These are phyloP conservation scores for Hyposmocoma kahamanoa DNA, from an alignment of 1,140 invertebrate species.

Conservation along the genomic window DNA sequence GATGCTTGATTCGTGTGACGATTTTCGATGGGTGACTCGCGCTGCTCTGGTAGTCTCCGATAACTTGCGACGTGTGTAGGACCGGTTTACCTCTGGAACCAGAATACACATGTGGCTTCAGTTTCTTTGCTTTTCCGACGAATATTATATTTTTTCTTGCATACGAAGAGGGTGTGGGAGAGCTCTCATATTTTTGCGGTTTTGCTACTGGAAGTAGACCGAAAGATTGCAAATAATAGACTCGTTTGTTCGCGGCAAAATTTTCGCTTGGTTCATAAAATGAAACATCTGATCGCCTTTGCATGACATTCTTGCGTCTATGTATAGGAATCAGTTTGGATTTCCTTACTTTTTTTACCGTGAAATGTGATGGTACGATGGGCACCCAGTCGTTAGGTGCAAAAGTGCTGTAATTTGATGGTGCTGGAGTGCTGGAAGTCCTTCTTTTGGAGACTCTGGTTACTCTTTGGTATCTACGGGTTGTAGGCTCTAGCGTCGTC, in stretches of 20 bases:
- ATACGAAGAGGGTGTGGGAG: conserved; percentile 22
- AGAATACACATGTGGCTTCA: conserved; percentile 31
- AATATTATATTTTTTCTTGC: conserved; percentile 43
- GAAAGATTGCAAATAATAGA: conserved; percentile 43
- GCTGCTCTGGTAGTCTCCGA: conserved; percentile 36
- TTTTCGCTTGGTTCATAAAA: neutral
- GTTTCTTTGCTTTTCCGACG: conserved; percentile 43
- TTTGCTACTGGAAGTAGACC: conserved; percentile 40
- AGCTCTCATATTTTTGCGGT: neutral
- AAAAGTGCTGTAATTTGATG: conserved; percentile 23
- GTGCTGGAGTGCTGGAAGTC: conserved; percentile 26
- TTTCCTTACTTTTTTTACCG: conserved; percentile 19
- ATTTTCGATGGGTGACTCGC: conserved; percentile 33
- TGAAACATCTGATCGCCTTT: conserved; percentile 38
- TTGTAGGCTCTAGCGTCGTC: conserved; percentile 18
- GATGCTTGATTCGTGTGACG: conserved; percentile 75
- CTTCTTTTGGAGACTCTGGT: conserved; percentile 37
- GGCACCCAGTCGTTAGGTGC: conserved; percentile 54
- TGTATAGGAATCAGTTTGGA: conserved; percentile 25
- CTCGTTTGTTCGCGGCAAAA: conserved; percentile 21
- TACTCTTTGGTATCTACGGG: conserved; percentile 36
- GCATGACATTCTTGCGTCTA: no score
- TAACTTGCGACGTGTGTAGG: conserved; percentile 11
- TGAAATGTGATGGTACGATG: conserved; percentile 45
- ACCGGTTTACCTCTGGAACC: conserved; percentile 28